Conservation (phyloP, 1,140 invertebrate genomes). For the Drosophila pandora region DNA sequence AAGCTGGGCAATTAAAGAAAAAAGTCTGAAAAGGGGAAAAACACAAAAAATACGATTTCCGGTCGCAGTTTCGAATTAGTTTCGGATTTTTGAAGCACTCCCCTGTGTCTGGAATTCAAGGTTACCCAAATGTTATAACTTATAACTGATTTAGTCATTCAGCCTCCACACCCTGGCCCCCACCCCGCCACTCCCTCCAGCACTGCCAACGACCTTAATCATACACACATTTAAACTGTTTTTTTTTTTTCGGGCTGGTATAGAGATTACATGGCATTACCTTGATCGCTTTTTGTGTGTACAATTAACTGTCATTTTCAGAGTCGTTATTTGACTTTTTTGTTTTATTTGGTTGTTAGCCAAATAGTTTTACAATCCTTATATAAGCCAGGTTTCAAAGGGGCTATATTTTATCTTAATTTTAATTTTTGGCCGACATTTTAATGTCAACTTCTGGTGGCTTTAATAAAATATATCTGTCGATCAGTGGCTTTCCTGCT, state of each 20-base stretch:
- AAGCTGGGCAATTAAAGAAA: not conserved
- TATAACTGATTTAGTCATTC: slow-evolving; percentile 38
- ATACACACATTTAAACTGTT: slow-evolving; percentile 55
- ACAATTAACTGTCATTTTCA: slow-evolving; percentile 70
- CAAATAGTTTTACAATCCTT: not conserved
- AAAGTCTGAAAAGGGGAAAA: slow-evolving; percentile 1
- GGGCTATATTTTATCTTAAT: too few relatives aligned
- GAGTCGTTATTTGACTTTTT: slow-evolving; percentile 29
- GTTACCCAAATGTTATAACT: slow-evolving; percentile 35
- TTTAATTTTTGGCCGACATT: slow-evolving; percentile 3
- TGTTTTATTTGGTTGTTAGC: slow-evolving; percentile 14
- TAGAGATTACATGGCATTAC: slow-evolving; percentile 61
- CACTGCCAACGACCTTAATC: slow-evolving; percentile 63
- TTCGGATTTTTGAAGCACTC: slow-evolving; percentile 24
- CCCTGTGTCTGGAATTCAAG: slow-evolving; percentile 30
- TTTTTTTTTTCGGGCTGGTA: slow-evolving; percentile 41
- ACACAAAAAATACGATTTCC: slow-evolving; percentile 32
- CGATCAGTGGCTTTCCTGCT: slow-evolving; percentile 21
- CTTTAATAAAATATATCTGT: slow-evolving; percentile 62
- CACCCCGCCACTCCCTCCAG: slow-evolving; percentile 11
- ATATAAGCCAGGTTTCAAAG: not conserved
- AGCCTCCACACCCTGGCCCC: slow-evolving; percentile 24
- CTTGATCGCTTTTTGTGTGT: slow-evolving; percentile 61
- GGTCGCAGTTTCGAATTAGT: slow-evolving; percentile 28
- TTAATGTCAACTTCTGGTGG: slow-evolving; percentile 58